Evolutionary conservation across 2,113 vertebrate genomes (phyloP).

Genomic region (Lynx canadensis): DNA sequence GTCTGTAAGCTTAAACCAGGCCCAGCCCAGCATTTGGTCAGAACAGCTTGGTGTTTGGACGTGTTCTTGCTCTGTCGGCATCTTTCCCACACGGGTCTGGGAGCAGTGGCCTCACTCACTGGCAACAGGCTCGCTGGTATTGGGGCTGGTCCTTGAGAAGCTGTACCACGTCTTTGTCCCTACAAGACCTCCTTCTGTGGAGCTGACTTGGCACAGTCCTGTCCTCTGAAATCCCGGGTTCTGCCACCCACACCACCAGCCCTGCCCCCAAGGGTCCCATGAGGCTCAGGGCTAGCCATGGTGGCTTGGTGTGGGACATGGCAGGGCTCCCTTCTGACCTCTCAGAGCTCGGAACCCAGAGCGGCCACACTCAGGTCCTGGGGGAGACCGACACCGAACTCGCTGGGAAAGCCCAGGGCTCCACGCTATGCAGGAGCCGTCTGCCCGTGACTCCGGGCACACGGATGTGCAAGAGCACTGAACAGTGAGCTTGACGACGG

Average conservation of each 20-base stretch:
- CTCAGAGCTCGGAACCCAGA: no score
- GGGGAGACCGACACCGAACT: no score
- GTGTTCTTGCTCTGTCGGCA: not conserved
- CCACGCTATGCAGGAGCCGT: no score
- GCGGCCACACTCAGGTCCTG: no score
- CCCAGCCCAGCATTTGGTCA: not conserved
- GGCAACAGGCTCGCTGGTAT: not conserved
- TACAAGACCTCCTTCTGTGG: not conserved
- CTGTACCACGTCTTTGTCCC: not conserved
- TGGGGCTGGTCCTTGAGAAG: not conserved
- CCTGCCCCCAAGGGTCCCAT: not conserved
- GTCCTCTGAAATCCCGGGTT: not conserved
- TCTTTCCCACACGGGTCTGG: not conserved
- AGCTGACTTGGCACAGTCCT: not conserved
- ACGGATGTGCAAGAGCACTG: no score
- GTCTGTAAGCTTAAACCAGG: constrained; percentile 26
- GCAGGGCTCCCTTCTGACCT: not conserved
- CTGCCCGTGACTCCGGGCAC: no score
- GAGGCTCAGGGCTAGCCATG: not conserved
- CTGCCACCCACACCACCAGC: not conserved
- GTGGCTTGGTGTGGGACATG: not conserved
- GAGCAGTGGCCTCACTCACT: not conserved
- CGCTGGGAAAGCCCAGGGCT: no score
- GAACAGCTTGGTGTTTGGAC: constrained; percentile 11
- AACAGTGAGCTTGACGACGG: no score